Evolutionary conservation across 2,888 invertebrate genomes (phyloP), one percentile per base, ranked within the genome.

Genomic region (Cryptus viduatorius): DNA sequence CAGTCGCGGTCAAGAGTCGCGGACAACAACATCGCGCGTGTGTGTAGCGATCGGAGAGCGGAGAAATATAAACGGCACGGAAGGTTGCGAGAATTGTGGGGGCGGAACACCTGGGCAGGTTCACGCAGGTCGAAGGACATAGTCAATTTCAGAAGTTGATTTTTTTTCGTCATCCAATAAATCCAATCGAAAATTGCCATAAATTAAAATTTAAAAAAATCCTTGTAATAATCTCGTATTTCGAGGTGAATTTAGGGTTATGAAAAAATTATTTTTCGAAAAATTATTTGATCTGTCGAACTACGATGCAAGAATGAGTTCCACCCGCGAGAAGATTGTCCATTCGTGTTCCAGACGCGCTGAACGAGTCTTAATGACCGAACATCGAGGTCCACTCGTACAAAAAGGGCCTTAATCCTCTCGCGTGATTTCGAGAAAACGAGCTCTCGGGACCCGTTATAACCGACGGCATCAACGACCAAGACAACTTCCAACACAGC

Each of bases 1-100:
- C 91, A 92, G 90, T 90, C 90, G 31, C 65, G 65, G 68, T 85
- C 24, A 42, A 79, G 88, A 92, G 84, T 92, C 90, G 46, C 12
- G 44, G 59, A 65, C 44, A 61, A 82, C 72, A 65, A 73, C 61
- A 75, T 50, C 67, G 37, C 37, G 37, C 37, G 37, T 8, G 72
- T 56, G 76, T 19, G 46, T 19, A 16, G 59, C 44, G 48, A 37
- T 37, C 65, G 71, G 42, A 46, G 10, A 61, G 46, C 16, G 44
- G 61, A 69, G 69, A 75, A 53, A 53, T 44, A 50, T 50, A 64
- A 29, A 61, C 10, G 73, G 67, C 50, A 1, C 72, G 69, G 67
- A 77, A 71, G 64, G 53, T 75, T 75, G 61, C 56, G 56, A 82
- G 67, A 65, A 44, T 53, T 46, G 69, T 53, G 79, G 69, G 79